phyloP scores from a whole-genome alignment of 1,140 invertebrate species.

The Ceratosolen fusciceps region DNA sequence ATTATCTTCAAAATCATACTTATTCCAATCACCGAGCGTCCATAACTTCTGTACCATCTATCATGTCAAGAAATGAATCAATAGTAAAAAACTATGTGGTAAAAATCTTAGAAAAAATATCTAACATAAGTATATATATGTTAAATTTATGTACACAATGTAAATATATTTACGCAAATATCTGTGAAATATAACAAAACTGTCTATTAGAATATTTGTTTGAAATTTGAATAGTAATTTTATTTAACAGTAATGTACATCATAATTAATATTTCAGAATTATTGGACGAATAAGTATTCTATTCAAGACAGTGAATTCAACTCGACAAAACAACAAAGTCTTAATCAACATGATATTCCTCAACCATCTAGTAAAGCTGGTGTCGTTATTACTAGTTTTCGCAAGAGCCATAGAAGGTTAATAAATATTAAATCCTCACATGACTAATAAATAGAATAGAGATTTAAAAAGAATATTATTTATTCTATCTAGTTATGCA shows the following conservation, averaged over 20 bases:
- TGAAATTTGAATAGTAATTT: no score
- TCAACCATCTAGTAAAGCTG: slow-evolving; percentile 80
- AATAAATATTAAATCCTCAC: slow-evolving; percentile 47
- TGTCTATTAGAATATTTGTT: not conserved
- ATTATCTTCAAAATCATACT: slow-evolving; percentile 29
- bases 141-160: no score
- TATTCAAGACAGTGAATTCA: slow-evolving; percentile 67
- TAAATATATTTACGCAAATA: no score
- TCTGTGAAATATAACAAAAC: no score
- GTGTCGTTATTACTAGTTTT: slow-evolving; percentile 94
- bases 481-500: no score
- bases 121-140: no score
- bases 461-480: no score
- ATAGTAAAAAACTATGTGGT: slow-evolving; percentile 54
- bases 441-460: no score
- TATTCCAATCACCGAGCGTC: slow-evolving; percentile 58
- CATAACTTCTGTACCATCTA: slow-evolving; percentile 56
- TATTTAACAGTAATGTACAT: no score
- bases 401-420: slow-evolving; percentile 90
- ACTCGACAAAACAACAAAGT: slow-evolving; percentile 68
- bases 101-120: no score
- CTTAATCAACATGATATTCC: slow-evolving; percentile 75
- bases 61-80: slow-evolving; percentile 57
- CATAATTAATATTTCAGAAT: slow-evolving; percentile 60
- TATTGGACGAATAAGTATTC: slow-evolving; percentile 68